A percentile compares a stretch with the other conserved stretches of the same genome.
Conservation (phyloP, 2,797 vertebrate genomes). For the Micromesistius poutassou region DNA sequence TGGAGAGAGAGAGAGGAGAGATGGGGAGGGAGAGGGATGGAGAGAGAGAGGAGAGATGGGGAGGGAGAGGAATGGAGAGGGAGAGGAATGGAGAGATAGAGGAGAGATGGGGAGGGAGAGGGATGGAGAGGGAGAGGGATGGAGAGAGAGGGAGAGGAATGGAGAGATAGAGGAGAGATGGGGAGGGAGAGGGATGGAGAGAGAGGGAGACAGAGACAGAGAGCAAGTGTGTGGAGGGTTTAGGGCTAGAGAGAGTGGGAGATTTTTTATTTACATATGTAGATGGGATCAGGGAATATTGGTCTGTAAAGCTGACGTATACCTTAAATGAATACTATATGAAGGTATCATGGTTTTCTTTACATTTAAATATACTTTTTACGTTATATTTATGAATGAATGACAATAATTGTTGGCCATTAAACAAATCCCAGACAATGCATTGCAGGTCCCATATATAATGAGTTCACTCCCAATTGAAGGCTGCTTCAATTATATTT, state of each 20-base stretch:
- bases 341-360: not conserved
- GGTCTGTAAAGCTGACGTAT: not conserved
- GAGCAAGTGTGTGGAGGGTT: not conserved
- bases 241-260: not conserved
- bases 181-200: constrained; percentile 7
- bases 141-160: too few relatives aligned
- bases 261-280: not conserved
- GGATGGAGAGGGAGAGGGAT: constrained; percentile 14
- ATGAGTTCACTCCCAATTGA: not conserved
- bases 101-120: too few relatives aligned
- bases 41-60: not conserved
- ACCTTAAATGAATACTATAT: not conserved
- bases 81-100: too few relatives aligned
- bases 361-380: not conserved
- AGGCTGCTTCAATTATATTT: not conserved
- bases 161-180: constrained; percentile 28
- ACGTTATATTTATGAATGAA: not conserved
- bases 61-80: too few relatives aligned
- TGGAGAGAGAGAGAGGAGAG: constrained; percentile 9
- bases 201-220: constrained; percentile 13
- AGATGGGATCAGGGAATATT: not conserved
- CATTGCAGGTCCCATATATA: not conserved
- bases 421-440: not conserved
- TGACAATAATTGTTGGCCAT: not conserved
- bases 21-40: constrained; percentile 13